Percentiles rank a stretch among this genome's conserved stretches.
phyloP scores from a whole-genome alignment of 1,140 invertebrate genomes.

The Delia radicum region DNA sequence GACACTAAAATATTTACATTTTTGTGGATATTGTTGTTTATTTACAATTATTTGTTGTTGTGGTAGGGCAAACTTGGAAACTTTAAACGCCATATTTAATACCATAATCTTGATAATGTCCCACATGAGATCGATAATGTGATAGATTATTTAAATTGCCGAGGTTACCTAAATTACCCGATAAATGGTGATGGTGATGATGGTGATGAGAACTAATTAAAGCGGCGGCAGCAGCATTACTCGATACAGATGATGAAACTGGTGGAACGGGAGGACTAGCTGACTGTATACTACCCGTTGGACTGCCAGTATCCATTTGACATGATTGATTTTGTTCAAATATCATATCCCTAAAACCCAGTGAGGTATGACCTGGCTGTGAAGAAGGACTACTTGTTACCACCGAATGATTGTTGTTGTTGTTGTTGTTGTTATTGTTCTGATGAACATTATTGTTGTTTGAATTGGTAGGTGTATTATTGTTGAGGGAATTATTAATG shows the following conservation, averaged over 20 bases:
- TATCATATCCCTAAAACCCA: slow-evolving; percentile 54
- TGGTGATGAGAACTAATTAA: slow-evolving; percentile 50
- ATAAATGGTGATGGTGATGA: slow-evolving; percentile 50
- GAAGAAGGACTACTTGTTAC: slow-evolving; percentile 33
- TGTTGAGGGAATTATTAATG: slow-evolving; percentile 27
- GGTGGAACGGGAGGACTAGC: slow-evolving; percentile 44
- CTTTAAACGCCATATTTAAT: slow-evolving; percentile 55
- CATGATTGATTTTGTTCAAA: slow-evolving; percentile 54
- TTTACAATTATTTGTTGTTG: neutral
- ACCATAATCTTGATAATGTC: slow-evolving; percentile 55
- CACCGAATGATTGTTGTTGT: slow-evolving; percentile 29
- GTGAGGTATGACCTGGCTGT: slow-evolving; percentile 34
- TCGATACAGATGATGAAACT: slow-evolving; percentile 36
- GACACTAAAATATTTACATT: neutral
- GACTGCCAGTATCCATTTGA: slow-evolving; percentile 54
- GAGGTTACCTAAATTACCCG: slow-evolving; percentile 50
- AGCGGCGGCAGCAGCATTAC: slow-evolving; percentile 44
- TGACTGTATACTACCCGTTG: slow-evolving; percentile 51
- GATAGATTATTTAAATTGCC: slow-evolving; percentile 51
- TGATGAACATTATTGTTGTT: slow-evolving; percentile 7
- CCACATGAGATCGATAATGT: slow-evolving; percentile 52
- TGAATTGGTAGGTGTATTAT: neutral
- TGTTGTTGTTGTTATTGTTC: slow-evolving; percentile 21
- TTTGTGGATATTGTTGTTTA: neutral
- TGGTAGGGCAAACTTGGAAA: neutral